phyloP scores from a whole-genome alignment of 2,797 vertebrate species.

The Mormyrus proboscirostris region DNA sequence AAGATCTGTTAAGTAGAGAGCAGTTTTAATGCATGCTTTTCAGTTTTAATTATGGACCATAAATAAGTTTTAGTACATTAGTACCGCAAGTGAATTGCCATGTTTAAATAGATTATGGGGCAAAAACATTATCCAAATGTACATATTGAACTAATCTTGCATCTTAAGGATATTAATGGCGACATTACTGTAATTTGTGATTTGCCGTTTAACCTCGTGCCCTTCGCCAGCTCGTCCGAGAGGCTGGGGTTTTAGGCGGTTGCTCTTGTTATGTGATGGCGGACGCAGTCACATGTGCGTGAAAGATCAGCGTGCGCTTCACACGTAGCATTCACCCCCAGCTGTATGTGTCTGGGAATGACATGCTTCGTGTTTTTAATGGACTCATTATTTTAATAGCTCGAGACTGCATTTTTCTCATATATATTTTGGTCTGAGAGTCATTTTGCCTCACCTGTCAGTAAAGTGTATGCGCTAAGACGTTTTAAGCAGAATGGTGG shows the following conservation, averaged over 20 bases:
- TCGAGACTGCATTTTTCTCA: background rate
- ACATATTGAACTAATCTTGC: conserved; percentile 65
- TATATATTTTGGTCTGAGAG: background rate
- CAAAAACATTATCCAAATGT: conserved; percentile 72
- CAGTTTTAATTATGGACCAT: conserved; percentile 76
- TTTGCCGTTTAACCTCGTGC: conserved; percentile 58
- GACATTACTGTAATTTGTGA: conserved; percentile 59
- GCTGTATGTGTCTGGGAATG: background rate
- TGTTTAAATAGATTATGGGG: conserved; percentile 61
- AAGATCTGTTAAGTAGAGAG: conserved; percentile 77
- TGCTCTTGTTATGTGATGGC: conserved; percentile 22
- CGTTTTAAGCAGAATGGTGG: background rate
- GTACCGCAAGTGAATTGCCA: conserved; percentile 52
- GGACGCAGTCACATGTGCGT: background rate
- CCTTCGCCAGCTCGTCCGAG: conserved; percentile 39
- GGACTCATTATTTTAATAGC: background rate
- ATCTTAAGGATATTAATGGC: conserved; percentile 41
- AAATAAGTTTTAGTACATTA: conserved; percentile 74
- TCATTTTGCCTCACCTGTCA: background rate
- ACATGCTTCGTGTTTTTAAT: background rate
- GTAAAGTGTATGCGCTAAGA: background rate
- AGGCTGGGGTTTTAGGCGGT: background rate
- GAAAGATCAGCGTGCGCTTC: background rate
- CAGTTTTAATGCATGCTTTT: conserved; percentile 73
- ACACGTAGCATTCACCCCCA: background rate